phyloP scores from a whole-genome alignment of 2,888 invertebrate species.

The Molanna angustata region DNA sequence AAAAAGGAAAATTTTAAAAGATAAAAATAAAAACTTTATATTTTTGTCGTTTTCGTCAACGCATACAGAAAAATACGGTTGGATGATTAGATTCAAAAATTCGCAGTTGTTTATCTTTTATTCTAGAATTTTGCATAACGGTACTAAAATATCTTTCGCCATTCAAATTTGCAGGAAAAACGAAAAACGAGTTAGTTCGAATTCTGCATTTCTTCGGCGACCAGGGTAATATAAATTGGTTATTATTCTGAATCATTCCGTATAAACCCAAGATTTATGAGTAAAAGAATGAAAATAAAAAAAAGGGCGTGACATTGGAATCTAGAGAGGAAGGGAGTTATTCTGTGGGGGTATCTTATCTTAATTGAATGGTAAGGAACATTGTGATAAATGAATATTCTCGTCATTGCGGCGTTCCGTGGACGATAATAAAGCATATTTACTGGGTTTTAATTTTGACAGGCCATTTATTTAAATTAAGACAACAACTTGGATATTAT shows the following conservation, averaged over 20 bases:
- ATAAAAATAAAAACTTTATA: no score
- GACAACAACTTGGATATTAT: no score
- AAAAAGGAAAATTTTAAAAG: no score
- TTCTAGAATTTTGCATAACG: no score
- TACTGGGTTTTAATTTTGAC: neutral
- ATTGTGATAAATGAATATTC: neutral
- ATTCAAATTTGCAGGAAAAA: no score
- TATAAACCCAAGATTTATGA: constrained; percentile 19
- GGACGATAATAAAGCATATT: neutral
- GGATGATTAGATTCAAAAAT: no score
- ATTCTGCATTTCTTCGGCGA: no score
- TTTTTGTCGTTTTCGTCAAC: no score
- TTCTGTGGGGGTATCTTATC: constrained; percentile 2
- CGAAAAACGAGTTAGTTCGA: no score
- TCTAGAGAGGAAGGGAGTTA: neutral
- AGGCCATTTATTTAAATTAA: neutral
- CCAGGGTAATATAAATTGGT: constrained; percentile 20
- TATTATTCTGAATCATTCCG: constrained; percentile 18
- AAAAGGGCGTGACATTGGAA: constrained; percentile 6
- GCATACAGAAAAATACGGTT: no score
- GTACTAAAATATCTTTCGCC: no score
- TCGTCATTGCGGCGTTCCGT: neutral
- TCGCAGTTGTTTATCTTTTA: no score
- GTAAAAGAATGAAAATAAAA: constrained; percentile 8
- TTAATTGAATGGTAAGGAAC: constrained; percentile 13